Conservation (phyloP, 2,888 invertebrate species). For the Zonitis immaculata region DNA sequence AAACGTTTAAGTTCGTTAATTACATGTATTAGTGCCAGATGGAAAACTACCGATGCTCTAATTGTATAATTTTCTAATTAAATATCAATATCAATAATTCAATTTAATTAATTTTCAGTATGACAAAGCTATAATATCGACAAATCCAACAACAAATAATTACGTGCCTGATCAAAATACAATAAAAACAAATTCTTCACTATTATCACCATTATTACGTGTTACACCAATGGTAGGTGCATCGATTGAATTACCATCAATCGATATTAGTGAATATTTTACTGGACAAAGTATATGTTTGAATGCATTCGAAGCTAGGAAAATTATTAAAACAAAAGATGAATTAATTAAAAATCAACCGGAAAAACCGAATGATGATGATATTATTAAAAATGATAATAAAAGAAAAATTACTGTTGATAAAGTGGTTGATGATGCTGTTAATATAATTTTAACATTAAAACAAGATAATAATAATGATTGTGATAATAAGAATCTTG, state of each 20-base stretch:
- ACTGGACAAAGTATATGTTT: constrained; percentile 76
- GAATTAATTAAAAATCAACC: constrained; percentile 8
- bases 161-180: constrained; percentile 31
- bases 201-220: constrained; percentile 34
- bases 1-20: constrained; percentile 68
- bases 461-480: constrained; percentile 47
- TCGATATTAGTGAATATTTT: constrained; percentile 70
- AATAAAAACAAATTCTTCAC: constrained; percentile 28
- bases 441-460: constrained; percentile 39
- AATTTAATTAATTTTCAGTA: constrained; percentile 26
- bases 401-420: constrained; percentile 12
- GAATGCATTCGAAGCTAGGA: constrained; percentile 68
- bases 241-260: constrained; percentile 64
- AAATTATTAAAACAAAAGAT: constrained; percentile 52
- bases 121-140: constrained; percentile 36
- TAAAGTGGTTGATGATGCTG: constrained; percentile 37
- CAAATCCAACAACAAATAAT: constrained; percentile 28
- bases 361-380: constrained; percentile 5
- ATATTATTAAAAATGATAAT: background rate
- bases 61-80: constrained; percentile 9
- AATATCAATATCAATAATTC: constrained; percentile 24
- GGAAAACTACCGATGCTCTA: constrained; percentile 56
- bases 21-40: constrained; percentile 67
- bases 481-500: constrained; percentile 17
- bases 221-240: constrained; percentile 57